These are phyloP conservation scores for Ceratitis capitata DNA, from an alignment of 1,140 invertebrate species.

Conservation along the genomic window DNA sequence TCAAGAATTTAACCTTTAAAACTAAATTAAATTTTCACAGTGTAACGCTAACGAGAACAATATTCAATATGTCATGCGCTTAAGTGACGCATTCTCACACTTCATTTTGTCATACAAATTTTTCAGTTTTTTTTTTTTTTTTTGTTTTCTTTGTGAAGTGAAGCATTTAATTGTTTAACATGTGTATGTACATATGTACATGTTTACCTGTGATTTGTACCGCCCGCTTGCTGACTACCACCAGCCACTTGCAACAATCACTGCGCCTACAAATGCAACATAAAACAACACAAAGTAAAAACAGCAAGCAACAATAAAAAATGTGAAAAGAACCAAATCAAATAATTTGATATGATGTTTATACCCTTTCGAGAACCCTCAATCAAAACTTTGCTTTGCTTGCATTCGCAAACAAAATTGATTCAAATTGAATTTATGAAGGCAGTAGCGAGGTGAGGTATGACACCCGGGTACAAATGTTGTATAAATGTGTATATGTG, in stretches of 20 bases:
- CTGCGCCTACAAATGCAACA: neutral
- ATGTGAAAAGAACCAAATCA: neutral
- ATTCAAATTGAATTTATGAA: constrained; percentile 21
- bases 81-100: neutral
- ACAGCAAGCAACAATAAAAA: too few relatives aligned
- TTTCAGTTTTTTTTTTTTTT: neutral
- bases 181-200: constrained; percentile 6
- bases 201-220: neutral
- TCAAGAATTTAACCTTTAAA: too few relatives aligned
- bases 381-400: constrained; percentile 24
- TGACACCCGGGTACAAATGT: neutral
- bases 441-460: neutral
- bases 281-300: neutral
- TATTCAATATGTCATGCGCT: neutral
- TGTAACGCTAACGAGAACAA: neutral
- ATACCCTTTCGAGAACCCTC: constrained; percentile 21
- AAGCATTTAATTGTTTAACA: constrained; percentile 30
- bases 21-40: neutral
- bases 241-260: constrained; percentile 10
- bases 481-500: neutral
- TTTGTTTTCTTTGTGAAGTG: neutral
- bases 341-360: constrained; percentile 9
- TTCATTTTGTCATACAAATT: neutral
- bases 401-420: constrained; percentile 22
- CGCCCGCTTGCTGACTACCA: neutral